phyloP scores from a whole-genome alignment of 1,140 invertebrate species.

The Wasmannia auropunctata region DNA sequence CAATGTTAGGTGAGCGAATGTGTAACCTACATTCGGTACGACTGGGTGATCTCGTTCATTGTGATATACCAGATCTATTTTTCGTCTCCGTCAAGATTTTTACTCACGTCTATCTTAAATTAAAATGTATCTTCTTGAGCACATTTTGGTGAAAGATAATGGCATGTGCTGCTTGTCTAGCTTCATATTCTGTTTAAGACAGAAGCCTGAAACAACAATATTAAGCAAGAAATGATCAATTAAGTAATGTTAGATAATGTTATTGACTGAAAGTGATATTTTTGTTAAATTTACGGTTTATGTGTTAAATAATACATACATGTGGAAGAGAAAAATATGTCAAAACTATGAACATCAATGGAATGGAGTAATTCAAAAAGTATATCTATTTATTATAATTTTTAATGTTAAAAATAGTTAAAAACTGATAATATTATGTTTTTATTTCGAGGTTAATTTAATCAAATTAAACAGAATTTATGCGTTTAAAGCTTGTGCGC shows the following conservation, averaged over 20 bases:
- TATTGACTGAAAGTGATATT: neutral
- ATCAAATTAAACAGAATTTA: neutral
- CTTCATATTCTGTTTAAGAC: neutral
- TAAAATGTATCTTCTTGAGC: neutral
- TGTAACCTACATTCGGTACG: slow-evolving; percentile 63
- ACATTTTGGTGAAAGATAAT: neutral
- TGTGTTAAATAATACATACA: neutral
- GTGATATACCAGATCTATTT: neutral
- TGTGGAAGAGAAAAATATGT: neutral
- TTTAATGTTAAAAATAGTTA: neutral
- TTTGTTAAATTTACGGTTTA: neutral
- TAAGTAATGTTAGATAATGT: neutral
- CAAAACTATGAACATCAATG: neutral
- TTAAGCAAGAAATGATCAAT: neutral
- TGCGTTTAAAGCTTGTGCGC: neutral
- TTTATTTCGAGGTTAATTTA: slow-evolving; percentile 2
- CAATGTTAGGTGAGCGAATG: slow-evolving; percentile 7
- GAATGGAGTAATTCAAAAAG: neutral
- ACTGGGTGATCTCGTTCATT: slow-evolving; percentile 35
- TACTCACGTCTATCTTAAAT: neutral
- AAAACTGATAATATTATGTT: neutral
- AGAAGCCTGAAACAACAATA: neutral
- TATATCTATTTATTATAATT: neutral
- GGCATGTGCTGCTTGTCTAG: no score
- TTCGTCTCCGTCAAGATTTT: neutral